Base-by-base conservation (phyloP, 2,888 invertebrate genomes). In the Diaprepes abbreviatus region DNA sequence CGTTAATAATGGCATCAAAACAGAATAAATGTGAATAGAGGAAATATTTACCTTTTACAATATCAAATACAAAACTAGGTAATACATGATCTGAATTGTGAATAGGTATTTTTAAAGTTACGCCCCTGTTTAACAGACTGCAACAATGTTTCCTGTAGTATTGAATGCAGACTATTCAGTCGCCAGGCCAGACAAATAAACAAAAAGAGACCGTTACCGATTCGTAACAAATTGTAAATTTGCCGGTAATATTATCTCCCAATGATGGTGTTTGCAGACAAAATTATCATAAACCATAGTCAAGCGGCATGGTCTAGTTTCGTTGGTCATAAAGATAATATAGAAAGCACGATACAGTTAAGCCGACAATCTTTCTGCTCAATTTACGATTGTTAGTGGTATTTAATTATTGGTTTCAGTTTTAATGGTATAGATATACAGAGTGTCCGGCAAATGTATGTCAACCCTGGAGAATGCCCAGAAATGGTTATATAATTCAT, bases 161-260 rank as follows among this genome's bases (percentile, higher is more conserved):
- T 54, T 35, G 38, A 57, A 57, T 38, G 38, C 24, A 16, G 36
- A 16, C 54, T 9, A 19, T 9, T 55, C n/a, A 57, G 24, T 38
- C 57, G 21, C 35, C n/a, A 17, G 38, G 10, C 24, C 38, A 57
- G 38, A 57, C 57, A 57, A 57, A 50, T 50, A 16, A 35, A 33
- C 35, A 35, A 54, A 57, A 57, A 21, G 38, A n/a, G 21, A 57
- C 57, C 57, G 38, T 38, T 57, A 57, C 38, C n/a, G 24, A 21
- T 57, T 57, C 21, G 54, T 14, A 38, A 38, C 38, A 57, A 55
- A 35, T 54, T 54, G 21, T 38, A 38, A 57, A 57, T 57, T 57
- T 57, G 38, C 38, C 38, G 57, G 38, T 38, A 38, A 57, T 54
- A 54, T 17, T 35, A 54, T 33, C 19, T 24, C 3, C 38, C 9